Evolutionary conservation across 2,113 vertebrate genomes (phyloP).

Genomic region (Microcebus murinus): DNA sequence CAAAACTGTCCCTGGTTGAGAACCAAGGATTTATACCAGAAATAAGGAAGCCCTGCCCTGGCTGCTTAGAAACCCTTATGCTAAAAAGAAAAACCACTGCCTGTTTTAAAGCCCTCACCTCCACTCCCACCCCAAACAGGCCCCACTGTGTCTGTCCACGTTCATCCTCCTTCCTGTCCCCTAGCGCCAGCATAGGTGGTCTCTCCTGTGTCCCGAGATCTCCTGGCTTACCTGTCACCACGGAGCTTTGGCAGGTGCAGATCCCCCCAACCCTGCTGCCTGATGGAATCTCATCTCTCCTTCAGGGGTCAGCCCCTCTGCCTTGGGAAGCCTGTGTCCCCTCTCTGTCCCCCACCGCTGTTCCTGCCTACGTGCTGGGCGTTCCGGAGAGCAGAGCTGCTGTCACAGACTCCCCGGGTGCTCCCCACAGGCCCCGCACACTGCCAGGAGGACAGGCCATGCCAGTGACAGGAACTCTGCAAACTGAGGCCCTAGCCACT

Average conservation of each 20-base stretch:
- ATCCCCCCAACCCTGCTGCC: background rate
- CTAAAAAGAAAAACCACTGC: background rate
- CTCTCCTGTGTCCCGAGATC: background rate
- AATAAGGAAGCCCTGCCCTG: background rate
- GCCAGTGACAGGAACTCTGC: background rate
- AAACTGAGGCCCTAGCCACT: background rate
- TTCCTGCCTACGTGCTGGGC: no score
- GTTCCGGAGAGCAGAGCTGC: background rate
- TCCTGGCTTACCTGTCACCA: background rate
- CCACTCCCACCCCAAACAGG: background rate
- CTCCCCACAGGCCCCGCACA: background rate
- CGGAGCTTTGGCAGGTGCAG: background rate
- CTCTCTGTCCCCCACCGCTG: background rate
- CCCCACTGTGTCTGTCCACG: background rate
- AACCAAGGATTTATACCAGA: background rate
- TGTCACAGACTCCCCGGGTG: rapidly evolving
- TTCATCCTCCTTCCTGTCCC: rapidly evolving
- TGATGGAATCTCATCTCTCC: no score
- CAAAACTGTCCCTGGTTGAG: background rate
- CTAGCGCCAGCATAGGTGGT: background rate
- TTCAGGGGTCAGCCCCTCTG: background rate
- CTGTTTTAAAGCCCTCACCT: background rate
- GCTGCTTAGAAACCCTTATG: background rate
- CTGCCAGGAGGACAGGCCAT: rapidly evolving
- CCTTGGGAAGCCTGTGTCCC: rapidly evolving